Evolutionary conservation across 2,888 invertebrate species (phyloP), one percentile per base, ranked within the genome.

Genomic region (Trachelus tabidus): DNA sequence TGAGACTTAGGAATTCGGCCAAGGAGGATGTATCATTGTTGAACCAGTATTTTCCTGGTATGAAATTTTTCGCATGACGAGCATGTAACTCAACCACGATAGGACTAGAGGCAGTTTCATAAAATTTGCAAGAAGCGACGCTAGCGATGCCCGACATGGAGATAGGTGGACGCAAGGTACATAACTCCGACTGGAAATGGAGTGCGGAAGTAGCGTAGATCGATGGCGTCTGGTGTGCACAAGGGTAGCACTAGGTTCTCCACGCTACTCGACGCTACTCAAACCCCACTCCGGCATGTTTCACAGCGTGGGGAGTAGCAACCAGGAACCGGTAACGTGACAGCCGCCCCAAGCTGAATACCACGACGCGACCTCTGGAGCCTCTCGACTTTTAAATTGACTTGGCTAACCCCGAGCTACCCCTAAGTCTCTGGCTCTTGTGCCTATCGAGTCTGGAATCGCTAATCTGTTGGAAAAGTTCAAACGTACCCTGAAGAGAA

Each of bases 211-310:
- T 75, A 79, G 74, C 77, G 73, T 77, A 80, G 80, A 80, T 80
- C 80, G 79, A 80, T 80, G 80, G 79, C 79, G 80, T 80, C 80
- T 80, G 77, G 80, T 75, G 79, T 23, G 40, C 40, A 56, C 40
- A 23, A 56, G 40, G 40, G 23, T 56, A 56, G 40, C 23, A 56
- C 40, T 56, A 56, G 40, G 40, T 56, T 56, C 23, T 56, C 23
- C 40, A 56, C 2, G 23, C 23, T 56, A 56, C 40, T 56, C 40
- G 23, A 23, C 40, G 40, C 23, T 56, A 56, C 40, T 56, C 23
- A 56, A 23, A 56, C 40, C 40, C 23, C 23, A 56, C 40, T 56
- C 40, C 40, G 23, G 40, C 23, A 56, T 56, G 23, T 56, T 23
- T 4, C 40, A 56, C 15, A 15, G 23, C 23, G 15, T 56, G 40